Percentiles rank a stretch among this genome's conserved stretches.
Conservation (phyloP, 2,797 vertebrate genomes). For the Threskiornis aethiopicus region DNA sequence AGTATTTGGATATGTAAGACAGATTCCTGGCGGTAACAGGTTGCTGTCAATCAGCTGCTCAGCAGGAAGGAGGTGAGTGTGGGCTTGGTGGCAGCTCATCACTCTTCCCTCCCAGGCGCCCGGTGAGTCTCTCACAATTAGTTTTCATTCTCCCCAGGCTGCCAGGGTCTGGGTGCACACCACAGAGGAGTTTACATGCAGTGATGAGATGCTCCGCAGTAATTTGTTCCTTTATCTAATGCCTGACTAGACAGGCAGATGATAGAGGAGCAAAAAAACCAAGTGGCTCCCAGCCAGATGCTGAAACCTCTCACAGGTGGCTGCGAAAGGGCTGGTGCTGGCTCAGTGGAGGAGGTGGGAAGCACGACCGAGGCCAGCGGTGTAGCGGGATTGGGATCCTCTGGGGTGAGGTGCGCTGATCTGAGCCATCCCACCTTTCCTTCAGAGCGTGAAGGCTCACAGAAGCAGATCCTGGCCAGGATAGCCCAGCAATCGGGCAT, state of each 20-base stretch:
- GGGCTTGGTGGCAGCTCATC: not conserved
- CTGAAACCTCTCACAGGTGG: not conserved
- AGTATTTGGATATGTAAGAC: not conserved
- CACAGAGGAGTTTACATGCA: not conserved
- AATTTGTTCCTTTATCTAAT: conserved; percentile 15
- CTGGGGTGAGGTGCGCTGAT: rapidly evolving
- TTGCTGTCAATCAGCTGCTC: not conserved
- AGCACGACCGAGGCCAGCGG: not conserved
- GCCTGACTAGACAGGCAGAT: not conserved
- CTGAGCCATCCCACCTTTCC: not conserved
- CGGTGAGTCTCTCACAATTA: not conserved
- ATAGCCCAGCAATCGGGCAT: too few relatives aligned
- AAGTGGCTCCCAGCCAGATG: not conserved
- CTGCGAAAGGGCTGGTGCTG: not conserved
- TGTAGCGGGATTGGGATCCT: not conserved
- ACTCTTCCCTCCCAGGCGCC: not conserved
- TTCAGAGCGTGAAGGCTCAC: rapidly evolving
- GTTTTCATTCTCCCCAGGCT: not conserved
- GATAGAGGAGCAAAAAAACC: not conserved
- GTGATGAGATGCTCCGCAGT: not conserved
- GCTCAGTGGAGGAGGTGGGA: not conserved
- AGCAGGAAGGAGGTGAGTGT: not conserved
- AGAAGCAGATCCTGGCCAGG: not conserved
- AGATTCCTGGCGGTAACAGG: not conserved
- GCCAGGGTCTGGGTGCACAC: not conserved